These are phyloP conservation scores for Ceuthmochares aereus DNA, from an alignment of 2,113 vertebrate species.

Conservation along the genomic window DNA sequence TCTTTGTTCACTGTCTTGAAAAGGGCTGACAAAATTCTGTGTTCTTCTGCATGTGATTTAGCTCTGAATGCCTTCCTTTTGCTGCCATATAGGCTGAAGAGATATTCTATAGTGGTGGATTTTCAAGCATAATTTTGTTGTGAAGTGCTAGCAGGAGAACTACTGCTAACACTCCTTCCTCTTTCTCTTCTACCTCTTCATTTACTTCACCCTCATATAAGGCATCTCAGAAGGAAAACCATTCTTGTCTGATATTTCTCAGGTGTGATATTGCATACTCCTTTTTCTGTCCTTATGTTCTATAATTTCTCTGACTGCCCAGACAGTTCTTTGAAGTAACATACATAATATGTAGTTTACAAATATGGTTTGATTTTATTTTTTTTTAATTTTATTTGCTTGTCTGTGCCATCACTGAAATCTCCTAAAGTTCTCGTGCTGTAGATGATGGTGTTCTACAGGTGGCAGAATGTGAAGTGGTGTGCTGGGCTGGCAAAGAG, in stretches of 20 bases:
- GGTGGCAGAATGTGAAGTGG: background rate
- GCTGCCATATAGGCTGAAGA: background rate
- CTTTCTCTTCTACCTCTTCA: background rate
- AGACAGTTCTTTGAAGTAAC: background rate
- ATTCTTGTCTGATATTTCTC: background rate
- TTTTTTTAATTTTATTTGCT: background rate
- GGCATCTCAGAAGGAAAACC: background rate
- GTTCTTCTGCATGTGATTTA: background rate
- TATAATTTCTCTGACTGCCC: background rate
- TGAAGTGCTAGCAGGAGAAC: background rate
- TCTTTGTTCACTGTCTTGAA: background rate
- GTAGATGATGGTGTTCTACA: fast-evolving
- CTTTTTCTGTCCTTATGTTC: background rate
- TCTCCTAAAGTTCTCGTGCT: background rate
- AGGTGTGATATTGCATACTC: background rate
- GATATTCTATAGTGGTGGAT: too few species aligned
- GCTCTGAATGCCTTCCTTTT: background rate
- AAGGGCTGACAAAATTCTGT: background rate
- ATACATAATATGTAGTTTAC: background rate
- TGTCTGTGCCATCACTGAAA: background rate
- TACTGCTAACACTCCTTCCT: background rate
- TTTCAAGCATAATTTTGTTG: background rate
- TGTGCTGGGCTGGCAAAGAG: background rate
- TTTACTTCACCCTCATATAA: background rate
- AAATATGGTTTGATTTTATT: background rate